These are phyloP conservation scores for Theristicus caerulescens DNA, from an alignment of 2,113 vertebrate genomes.

Conservation along the genomic window DNA sequence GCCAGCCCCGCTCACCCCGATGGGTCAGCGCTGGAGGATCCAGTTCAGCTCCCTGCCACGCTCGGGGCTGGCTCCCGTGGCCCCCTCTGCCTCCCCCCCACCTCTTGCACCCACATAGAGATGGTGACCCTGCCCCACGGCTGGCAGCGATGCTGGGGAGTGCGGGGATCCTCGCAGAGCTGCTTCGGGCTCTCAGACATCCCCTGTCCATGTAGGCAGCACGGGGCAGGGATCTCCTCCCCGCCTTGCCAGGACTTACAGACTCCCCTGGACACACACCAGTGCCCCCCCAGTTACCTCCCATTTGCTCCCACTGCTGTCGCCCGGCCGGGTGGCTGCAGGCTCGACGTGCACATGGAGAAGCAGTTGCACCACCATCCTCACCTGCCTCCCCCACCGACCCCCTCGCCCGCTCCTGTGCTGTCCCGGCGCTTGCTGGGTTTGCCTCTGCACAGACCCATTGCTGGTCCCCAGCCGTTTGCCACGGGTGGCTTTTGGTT, in stretches of 20 bases:
- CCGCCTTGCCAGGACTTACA: not conserved
- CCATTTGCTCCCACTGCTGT: not conserved
- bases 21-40: not conserved
- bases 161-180: not conserved
- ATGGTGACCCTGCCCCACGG: not conserved
- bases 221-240: not conserved
- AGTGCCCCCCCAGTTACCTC: not conserved
- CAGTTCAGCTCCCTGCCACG: not conserved
- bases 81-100: not conserved
- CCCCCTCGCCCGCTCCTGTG: not conserved
- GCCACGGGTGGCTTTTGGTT: not conserved
- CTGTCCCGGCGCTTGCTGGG: too few species aligned
- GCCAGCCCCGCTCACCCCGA: not conserved
- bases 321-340: not conserved
- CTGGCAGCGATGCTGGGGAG: not conserved
- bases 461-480: not conserved
- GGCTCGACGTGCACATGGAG: not conserved
- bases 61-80: accelerated
- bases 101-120: not conserved
- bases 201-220: not conserved
- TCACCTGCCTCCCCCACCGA: too few species aligned
- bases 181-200: not conserved
- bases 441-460: not conserved
- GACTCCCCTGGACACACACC: not conserved
- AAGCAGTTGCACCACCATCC: not conserved